A percentile compares a stretch with the other conserved stretches of the same genome.
phyloP scores from a whole-genome alignment of 2,797 vertebrate genomes.

The Mycteria americana region DNA sequence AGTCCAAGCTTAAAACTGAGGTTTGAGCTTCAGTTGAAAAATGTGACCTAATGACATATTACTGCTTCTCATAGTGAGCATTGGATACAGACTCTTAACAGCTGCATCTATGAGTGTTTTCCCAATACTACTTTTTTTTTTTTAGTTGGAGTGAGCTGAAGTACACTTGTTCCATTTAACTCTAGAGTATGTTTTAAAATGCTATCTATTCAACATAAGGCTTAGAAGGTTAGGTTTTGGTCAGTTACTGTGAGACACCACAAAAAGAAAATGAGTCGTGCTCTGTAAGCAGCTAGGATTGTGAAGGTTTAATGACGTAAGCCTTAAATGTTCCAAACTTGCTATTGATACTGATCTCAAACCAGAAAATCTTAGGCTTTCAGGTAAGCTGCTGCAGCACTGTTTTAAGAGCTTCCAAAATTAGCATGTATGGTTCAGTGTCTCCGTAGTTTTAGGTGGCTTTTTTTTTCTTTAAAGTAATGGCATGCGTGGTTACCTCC shows the following conservation, averaged over 20 bases:
- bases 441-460: not conserved
- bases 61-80: not conserved
- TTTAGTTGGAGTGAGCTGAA: not conserved
- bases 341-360: not conserved
- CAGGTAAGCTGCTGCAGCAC: not conserved
- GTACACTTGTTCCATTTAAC: not conserved
- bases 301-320: not conserved
- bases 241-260: not conserved
- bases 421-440: not conserved
- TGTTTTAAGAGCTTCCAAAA: not conserved
- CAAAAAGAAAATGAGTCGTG: not conserved
- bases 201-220: not conserved
- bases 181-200: not conserved
- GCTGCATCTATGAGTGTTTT: not conserved
- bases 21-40: not conserved
- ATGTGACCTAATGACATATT: not conserved
- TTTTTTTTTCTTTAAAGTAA: not conserved
- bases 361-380: not conserved
- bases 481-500: fast-evolving
- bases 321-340: not conserved
- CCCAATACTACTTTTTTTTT: not conserved
- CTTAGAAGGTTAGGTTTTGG: not conserved
- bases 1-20: not conserved
- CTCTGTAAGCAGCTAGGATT: not conserved
- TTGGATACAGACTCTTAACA: not conserved